A percentile compares a stretch with the other conserved stretches of the same genome.
phyloP scores from a whole-genome alignment of 2,113 vertebrate species.

The Puma concolor region DNA sequence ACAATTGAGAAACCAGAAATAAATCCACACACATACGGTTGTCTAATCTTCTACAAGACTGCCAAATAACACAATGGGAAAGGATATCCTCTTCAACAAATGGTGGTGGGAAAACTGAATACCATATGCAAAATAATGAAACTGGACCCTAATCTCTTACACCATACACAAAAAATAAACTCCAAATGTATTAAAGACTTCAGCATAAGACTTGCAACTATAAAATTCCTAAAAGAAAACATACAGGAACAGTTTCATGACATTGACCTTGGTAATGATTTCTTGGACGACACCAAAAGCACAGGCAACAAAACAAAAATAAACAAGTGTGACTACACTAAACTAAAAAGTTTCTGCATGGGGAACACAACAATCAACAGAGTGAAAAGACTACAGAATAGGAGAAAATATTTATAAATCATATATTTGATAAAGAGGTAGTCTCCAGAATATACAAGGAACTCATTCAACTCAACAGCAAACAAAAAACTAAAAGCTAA shows the following conservation, averaged over 20 bases:
- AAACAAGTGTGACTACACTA: not conserved
- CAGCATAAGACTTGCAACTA: not conserved
- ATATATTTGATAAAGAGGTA: not conserved
- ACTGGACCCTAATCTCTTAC: not conserved
- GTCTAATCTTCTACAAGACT: not conserved
- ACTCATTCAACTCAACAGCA: not conserved
- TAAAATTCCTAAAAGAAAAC: not conserved
- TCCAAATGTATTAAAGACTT: not conserved
- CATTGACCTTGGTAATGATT: not conserved
- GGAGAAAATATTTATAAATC: not conserved
- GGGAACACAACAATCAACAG: not conserved
- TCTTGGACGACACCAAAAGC: not conserved
- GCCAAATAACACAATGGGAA: not conserved
- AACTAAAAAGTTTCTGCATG: not conserved
- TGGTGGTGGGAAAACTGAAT: not conserved
- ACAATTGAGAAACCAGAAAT: not conserved
- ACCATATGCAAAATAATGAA: not conserved
- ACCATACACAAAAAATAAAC: not conserved
- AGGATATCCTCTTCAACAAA: not conserved
- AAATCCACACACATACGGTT: not conserved
- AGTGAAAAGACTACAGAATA: not conserved
- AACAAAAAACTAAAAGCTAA: not conserved
- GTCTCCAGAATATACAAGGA: not conserved
- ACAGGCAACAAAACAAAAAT: not conserved
- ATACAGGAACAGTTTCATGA: not conserved